Percentiles rank a stretch among this genome's conserved stretches.
Conservation (phyloP, 1,140 invertebrate species). For the Helicoverpa zea region DNA sequence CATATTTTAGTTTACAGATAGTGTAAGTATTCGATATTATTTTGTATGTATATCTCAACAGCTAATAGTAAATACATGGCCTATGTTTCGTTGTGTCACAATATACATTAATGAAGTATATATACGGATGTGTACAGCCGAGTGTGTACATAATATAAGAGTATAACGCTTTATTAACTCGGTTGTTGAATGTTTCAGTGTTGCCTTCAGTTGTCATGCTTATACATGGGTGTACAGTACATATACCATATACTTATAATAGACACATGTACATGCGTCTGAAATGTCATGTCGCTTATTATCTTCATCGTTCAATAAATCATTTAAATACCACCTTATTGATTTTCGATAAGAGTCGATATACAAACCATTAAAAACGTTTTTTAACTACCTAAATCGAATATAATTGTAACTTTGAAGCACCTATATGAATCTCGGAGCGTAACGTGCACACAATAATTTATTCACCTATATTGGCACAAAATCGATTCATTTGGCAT, state of each 20-base stretch:
- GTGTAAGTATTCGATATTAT: constrained; percentile 23
- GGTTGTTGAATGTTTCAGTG: neutral
- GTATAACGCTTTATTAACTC: constrained; percentile 18
- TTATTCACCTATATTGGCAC: constrained; percentile 17
- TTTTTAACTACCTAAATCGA: constrained; percentile 31
- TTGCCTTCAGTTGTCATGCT: constrained; percentile 8
- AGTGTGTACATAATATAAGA: constrained; percentile 25
- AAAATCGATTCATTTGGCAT: constrained; percentile 28
- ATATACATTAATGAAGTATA: neutral
- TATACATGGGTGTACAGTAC: constrained; percentile 28
- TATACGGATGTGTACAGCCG: constrained; percentile 3
- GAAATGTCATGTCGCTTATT: constrained; percentile 36
- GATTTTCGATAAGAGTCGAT: constrained; percentile 11
- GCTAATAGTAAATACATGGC: constrained; percentile 18
- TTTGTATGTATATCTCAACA: constrained; percentile 18
- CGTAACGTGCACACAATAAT: constrained; percentile 1
- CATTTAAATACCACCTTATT: constrained; percentile 14
- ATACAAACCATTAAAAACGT: constrained; percentile 4
- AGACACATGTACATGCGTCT: constrained; percentile 34
- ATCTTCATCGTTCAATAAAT: constrained; percentile 12
- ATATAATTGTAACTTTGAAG: constrained; percentile 34
- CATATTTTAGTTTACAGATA: constrained; percentile 1
- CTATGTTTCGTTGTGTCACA: constrained; percentile 19
- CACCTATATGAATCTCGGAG: constrained; percentile 37
- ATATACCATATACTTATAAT: constrained; percentile 15